phyloP scores from a whole-genome alignment of 2,888 invertebrate genomes.

The Clivina fossor region DNA sequence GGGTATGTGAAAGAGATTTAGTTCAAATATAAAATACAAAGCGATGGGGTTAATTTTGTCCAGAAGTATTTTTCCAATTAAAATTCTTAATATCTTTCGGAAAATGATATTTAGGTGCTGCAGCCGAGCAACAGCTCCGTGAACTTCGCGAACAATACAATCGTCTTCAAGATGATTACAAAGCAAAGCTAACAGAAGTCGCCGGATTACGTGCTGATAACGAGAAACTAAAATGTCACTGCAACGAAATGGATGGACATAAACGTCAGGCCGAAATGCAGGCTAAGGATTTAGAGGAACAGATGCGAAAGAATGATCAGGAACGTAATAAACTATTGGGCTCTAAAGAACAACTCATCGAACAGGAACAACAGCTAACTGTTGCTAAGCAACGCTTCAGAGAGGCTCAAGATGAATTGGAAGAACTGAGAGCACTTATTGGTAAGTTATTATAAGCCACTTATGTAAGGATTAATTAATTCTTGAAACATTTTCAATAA shows the following conservation, averaged over 20 bases:
- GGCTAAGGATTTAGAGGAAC: conserved; percentile 60
- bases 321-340: conserved; percentile 53
- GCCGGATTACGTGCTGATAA: conserved; percentile 57
- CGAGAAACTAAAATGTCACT: conserved; percentile 53
- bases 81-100: conserved; percentile 47
- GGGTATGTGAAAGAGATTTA: too few relatives aligned
- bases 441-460: too few relatives aligned
- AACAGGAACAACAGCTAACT: conserved; percentile 59
- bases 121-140: conserved; percentile 60
- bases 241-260: conserved; percentile 51
- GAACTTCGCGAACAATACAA: conserved; percentile 63
- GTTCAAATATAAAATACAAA: conserved; percentile 3
- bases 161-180: conserved; percentile 67
- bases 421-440: conserved; percentile 59
- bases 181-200: conserved; percentile 68
- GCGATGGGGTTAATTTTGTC: conserved; percentile 3
- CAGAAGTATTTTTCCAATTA: conserved; percentile 9
- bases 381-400: conserved; percentile 59
- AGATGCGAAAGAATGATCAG: conserved; percentile 51
- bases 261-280: conserved; percentile 63
- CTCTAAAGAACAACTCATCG: conserved; percentile 65
- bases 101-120: conserved; percentile 55
- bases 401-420: conserved; percentile 64
- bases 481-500: too few relatives aligned
- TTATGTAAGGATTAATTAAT: too few relatives aligned